phyloP scores from a whole-genome alignment of 2,113 vertebrate species.

The Gadus macrocephalus region DNA sequence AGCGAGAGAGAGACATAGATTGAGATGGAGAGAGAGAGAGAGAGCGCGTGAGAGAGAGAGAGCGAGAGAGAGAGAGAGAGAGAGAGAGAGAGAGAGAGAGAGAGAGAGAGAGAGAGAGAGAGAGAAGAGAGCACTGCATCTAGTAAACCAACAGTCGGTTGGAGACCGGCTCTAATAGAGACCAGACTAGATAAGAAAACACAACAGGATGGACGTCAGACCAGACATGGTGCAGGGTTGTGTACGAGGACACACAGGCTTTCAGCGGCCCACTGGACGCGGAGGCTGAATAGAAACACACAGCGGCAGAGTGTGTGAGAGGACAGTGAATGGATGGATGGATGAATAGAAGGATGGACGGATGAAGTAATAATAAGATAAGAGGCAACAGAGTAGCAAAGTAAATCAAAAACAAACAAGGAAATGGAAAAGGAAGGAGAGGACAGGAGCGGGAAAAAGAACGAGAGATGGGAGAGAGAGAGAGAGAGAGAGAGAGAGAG shows the following conservation, averaged over 20 bases:
- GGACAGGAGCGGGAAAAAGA: neutral
- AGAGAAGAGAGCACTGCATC: neutral
- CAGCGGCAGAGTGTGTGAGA: neutral
- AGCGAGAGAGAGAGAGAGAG: too few relatives aligned
- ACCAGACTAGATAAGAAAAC: neutral
- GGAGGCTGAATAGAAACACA: neutral
- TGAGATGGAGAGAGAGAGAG: neutral
- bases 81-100: too few relatives aligned
- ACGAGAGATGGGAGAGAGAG: constrained; percentile 20
- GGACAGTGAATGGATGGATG: neutral
- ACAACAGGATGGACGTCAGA: neutral
- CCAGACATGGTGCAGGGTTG: neutral
- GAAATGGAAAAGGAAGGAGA: too few relatives aligned
- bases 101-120: too few relatives aligned
- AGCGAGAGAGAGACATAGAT: neutral
- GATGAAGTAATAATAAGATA: neutral
- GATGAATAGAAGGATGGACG: neutral
- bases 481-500: constrained; percentile 29
- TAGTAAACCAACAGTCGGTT: neutral
- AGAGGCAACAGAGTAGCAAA: neutral
- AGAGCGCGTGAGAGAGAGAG: neutral
- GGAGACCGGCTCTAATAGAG: neutral
- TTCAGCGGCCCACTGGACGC: neutral
- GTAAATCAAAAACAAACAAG: neutral
- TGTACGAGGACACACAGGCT: neutral